Base-by-base conservation (phyloP, 2,113 vertebrate genomes). In the Furnarius figulus region DNA sequence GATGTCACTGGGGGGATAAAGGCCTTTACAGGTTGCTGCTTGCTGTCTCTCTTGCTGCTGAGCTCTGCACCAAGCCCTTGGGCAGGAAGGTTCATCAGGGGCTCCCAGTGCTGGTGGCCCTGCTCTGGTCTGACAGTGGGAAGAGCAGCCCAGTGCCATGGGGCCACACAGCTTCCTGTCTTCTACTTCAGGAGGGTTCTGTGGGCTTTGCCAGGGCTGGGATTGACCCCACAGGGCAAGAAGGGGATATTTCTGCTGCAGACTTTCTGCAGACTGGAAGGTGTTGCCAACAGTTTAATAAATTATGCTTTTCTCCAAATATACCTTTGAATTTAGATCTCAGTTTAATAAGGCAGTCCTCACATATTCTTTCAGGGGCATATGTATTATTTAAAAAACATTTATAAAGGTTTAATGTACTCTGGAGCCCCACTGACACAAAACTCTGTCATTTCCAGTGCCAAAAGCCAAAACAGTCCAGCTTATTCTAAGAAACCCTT, bases 331-430 rank as follows among this genome's bases (percentile, higher is more conserved):
- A 93, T 95, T 91, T 91, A 94, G 77, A 95, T 87, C 66, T 94
- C 74, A 35, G 46, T 95, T 94, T 94, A 89, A 91, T 94, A 93
- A 93, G 74, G 53, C 81, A 92, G 46, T 73, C 13, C 20, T 93
- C 66, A 61, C 80, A 63, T 96, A 46, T 91, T 95, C 85, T 95
- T 95, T 73, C 87, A 83, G 87, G 85, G 85, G 89, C 74, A 94
- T 59, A 95, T 96, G 74, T 49, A 95, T 97, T 94, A 96, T 96
- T 97, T 83, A 95, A 95, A 96, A 94, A 95, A 85, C 77, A 87
- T 96, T 95, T 96, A 95, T 94, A 94, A 94, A 96, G 96, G 84
- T 95, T 96, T 96, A 92, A 95, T 85, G 74, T 84, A 95, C 95
- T 95, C 66, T 1, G 7, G 91, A 96, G 89, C 46, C 67, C 81